Evolutionary conservation across 2,797 vertebrate species (phyloP).

Genomic region (Choloepus didactylus): DNA sequence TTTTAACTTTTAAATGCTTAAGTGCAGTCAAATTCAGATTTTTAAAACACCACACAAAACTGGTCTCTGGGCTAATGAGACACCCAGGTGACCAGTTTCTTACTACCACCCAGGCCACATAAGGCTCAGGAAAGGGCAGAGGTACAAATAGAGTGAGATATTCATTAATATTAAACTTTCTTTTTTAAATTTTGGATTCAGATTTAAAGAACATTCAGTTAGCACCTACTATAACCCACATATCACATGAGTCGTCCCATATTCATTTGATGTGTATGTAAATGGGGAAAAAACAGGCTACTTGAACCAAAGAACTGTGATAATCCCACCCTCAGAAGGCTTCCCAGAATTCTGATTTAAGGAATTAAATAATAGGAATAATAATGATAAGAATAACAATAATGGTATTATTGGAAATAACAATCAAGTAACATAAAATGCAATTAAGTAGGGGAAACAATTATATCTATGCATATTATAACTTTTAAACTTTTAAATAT

Average conservation of each 20-base stretch:
- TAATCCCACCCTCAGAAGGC: background rate
- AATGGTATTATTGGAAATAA: background rate
- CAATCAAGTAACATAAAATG: background rate
- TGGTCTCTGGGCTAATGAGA: constrained; percentile 21
- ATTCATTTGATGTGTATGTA: background rate
- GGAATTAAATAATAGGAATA: background rate
- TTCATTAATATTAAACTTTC: background rate
- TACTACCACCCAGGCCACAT: background rate
- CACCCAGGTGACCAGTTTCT: background rate
- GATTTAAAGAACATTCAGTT: background rate
- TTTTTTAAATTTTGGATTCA: background rate
- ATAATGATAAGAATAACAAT: background rate
- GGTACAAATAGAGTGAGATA: background rate
- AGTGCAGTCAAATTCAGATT: background rate
- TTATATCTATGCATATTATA: background rate
- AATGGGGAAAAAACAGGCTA: background rate
- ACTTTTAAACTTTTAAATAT: constrained; percentile 3
- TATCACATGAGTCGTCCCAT: background rate
- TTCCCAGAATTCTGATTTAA: background rate
- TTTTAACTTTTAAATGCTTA: background rate
- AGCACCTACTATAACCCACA: background rate
- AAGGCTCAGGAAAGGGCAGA: background rate
- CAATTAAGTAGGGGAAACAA: background rate
- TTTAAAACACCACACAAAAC: constrained; percentile 49
- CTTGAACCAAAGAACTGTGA: background rate